Conservation (phyloP, 2,888 invertebrate genomes). For the Parthenolecanium corni region DNA sequence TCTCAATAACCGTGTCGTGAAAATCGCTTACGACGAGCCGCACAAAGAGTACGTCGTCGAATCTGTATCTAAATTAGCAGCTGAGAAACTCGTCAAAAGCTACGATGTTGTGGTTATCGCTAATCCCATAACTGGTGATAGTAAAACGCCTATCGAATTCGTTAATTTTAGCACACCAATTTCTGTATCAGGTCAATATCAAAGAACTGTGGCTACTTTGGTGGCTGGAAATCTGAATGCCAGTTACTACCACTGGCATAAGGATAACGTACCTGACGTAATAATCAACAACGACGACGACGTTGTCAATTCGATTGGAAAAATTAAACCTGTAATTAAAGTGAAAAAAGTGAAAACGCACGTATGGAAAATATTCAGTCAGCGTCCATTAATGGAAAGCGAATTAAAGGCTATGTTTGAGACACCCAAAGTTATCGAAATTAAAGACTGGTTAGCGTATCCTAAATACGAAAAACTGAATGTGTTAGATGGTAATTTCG, state of each 20-base stretch:
- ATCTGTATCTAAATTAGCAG: neutral
- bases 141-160: conserved; percentile 40
- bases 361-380: conserved; percentile 50
- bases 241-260: conserved; percentile 38
- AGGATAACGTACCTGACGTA: conserved; percentile 36
- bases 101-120: conserved; percentile 51
- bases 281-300: conserved; percentile 43
- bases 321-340: conserved; percentile 38
- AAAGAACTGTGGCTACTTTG: conserved; percentile 46
- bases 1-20: conserved; percentile 37
- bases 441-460: conserved; percentile 46
- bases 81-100: neutral
- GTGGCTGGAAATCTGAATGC: conserved; percentile 44
- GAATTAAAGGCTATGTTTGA: conserved; percentile 43
- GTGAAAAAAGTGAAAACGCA: conserved; percentile 33
- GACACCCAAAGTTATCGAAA: conserved; percentile 37
- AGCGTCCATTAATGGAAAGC: conserved; percentile 39
- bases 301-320: conserved; percentile 43
- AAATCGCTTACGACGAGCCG: conserved; percentile 35
- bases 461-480: conserved; percentile 41
- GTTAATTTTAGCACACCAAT: conserved; percentile 38
- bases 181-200: conserved; percentile 41
- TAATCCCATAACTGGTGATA: conserved; percentile 43
- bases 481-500: conserved; percentile 39
- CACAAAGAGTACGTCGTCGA: conserved; percentile 31